These are phyloP conservation scores for Flabesymbios commensalis DNA, from an alignment of 2,888 invertebrate genomes.

Conservation along the genomic window DNA sequence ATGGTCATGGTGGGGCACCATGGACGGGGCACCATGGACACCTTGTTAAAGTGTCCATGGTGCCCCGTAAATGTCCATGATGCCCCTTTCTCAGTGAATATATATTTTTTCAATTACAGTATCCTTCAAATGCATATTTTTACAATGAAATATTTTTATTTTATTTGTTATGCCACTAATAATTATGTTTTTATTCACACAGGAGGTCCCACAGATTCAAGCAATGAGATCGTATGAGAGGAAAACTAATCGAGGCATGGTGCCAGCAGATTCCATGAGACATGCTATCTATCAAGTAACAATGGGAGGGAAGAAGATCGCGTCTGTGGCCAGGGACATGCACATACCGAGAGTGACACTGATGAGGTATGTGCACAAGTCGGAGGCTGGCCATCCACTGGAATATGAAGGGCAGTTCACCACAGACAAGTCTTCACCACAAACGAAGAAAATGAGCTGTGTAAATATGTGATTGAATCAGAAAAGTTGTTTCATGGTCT, in stretches of 20 bases:
- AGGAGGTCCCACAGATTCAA: not conserved
- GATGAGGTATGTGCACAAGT: not conserved
- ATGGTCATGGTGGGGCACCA: too few species aligned
- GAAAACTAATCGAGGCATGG: not conserved
- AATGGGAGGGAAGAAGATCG: not conserved
- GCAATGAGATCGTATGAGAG: not conserved
- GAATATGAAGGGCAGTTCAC: not conserved
- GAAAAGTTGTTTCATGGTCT: slow-evolving; percentile 2
- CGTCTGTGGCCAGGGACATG: slow-evolving; percentile 2
- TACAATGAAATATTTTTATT: too few species aligned
- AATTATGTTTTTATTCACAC: not conserved
- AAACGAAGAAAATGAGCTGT: not conserved
- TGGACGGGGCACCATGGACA: slow-evolving; percentile 1
- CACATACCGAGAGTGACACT: slow-evolving; percentile 1
- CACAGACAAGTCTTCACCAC: not conserved
- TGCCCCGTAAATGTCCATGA: not conserved
- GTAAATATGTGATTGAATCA: not conserved
- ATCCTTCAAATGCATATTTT: too few species aligned
- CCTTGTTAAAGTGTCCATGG: not conserved
- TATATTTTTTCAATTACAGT: not conserved
- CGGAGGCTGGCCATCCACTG: not conserved
- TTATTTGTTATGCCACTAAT: too few species aligned
- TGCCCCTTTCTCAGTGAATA: not conserved
- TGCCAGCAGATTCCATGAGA: not conserved
- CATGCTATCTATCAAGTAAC: not conserved